Evolutionary conservation across 2,888 invertebrate genomes (phyloP), one percentile per base, ranked within the genome.

Genomic region (Drosophila incognita): DNA sequence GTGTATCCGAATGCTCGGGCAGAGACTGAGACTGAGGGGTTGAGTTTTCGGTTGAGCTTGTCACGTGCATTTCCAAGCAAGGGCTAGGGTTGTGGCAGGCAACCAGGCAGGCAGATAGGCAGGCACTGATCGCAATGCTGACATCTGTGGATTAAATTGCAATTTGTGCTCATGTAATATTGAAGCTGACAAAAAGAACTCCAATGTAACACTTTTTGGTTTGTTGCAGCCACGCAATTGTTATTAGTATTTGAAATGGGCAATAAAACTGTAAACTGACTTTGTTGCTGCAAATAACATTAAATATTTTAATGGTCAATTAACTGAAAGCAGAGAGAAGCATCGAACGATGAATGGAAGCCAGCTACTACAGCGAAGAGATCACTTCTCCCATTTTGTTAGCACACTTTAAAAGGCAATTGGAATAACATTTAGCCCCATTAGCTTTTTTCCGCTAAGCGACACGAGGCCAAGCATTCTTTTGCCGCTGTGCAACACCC

Each of bases 71-170:
- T 46, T 54, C 53, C 51, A 76, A n/a, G 18, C 36, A 56, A 38
- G 83, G 70, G 70, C 74, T 83, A 70, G 36, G 68, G 40, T 73
- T 40, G 66, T 38, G 75, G 64, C 71, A 74, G 29, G 11, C 56
- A 48, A 65, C 46, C 8, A 65, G 66, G 58, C n/a, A 31, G 51
- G 31, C 51, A 51, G n/a, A 15, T 15, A 33, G 57, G 27, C 48
- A 33, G 24, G 52, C 79, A 81, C 78, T 83, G 91, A 91, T 90
- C 90, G 90, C 89, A 93, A 93, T 92, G 92, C 92, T 93, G 92
- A 93, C 93, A 93, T 93, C 93, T 93, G 93, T 93, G 93, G 92
- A 93, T 93, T 93, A 93, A 93, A 93, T 93, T 93, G 92, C 93
- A 92, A 92, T 92, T 92, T 92, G 92, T 89, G 89, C 90, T 91